These are phyloP conservation scores for Caenorhabditis parvicauda DNA, from an alignment of 2,888 invertebrate species.

Conservation along the genomic window DNA sequence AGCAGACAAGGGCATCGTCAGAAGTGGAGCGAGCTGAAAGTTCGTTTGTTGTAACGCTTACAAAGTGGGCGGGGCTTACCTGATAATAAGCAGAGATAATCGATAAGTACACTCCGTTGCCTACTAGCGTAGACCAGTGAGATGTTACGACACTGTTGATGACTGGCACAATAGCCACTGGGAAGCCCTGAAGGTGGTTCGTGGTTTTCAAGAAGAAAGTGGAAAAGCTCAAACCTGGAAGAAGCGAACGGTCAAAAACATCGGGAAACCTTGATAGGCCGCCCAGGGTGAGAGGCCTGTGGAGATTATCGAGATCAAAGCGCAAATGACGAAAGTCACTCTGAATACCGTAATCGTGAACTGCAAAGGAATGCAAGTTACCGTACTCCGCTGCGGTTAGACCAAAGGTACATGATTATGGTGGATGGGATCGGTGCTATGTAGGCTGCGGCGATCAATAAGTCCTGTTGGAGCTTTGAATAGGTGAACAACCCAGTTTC, in stretches of 20 bases:
- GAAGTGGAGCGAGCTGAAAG: constrained; percentile 26
- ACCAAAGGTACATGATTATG: constrained; percentile 21
- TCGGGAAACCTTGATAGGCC: constrained; percentile 28
- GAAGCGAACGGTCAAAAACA: constrained; percentile 22
- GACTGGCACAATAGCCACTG: constrained; percentile 18
- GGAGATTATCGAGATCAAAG: constrained; percentile 28
- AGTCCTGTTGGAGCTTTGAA: constrained; percentile 21
- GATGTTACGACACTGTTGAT: constrained; percentile 24
- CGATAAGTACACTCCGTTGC: constrained; percentile 34
- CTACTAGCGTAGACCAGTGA: constrained; percentile 33
- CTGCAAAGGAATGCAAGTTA: background rate
- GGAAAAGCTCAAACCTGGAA: constrained; percentile 11
- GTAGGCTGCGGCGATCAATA: constrained; percentile 26
- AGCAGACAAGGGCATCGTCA: constrained; percentile 39
- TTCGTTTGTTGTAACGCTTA: constrained; percentile 4
- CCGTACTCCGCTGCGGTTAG: constrained; percentile 21
- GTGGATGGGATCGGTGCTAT: constrained; percentile 22
- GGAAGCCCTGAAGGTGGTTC: constrained; percentile 18
- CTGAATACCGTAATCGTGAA: constrained; percentile 14
- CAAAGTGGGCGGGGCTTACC: background rate
- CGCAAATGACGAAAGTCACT: constrained; percentile 27
- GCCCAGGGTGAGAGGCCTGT: constrained; percentile 30
- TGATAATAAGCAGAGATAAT: constrained; percentile 33
- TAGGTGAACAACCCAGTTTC: constrained; percentile 14
- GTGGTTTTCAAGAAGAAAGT: background rate